phyloP scores from a whole-genome alignment of 2,888 invertebrate genomes.

The Cepaea hortensis region DNA sequence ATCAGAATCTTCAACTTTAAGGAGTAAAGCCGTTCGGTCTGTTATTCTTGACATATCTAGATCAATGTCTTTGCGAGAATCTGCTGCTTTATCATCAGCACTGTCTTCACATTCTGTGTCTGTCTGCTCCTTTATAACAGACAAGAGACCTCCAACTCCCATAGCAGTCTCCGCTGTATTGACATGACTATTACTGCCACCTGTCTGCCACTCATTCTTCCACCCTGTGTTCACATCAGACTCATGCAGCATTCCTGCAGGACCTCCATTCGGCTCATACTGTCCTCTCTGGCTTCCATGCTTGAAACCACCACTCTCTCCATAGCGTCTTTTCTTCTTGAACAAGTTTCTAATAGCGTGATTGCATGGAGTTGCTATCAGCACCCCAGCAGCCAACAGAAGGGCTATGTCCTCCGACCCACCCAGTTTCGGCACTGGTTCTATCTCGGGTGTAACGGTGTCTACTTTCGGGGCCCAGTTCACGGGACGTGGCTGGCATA shows the following conservation, averaged over 20 bases:
- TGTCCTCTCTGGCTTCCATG: slow-evolving; percentile 12
- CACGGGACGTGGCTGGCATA: slow-evolving; percentile 77
- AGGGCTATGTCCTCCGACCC: slow-evolving; percentile 71
- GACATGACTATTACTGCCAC: neutral
- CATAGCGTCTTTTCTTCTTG: slow-evolving; percentile 38
- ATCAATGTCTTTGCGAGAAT: neutral
- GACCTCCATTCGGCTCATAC: slow-evolving; percentile 34
- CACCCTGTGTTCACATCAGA: slow-evolving; percentile 38
- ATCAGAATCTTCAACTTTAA: neutral
- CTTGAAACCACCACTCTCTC: neutral
- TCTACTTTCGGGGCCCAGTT: slow-evolving; percentile 52
- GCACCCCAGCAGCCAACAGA: slow-evolving; percentile 77
- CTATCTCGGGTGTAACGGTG: slow-evolving; percentile 44
- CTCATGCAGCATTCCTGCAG: slow-evolving; percentile 41
- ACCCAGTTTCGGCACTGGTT: slow-evolving; percentile 59
- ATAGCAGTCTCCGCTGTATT: slow-evolving; percentile 12
- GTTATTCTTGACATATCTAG: slow-evolving; percentile 8
- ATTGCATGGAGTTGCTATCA: slow-evolving; percentile 73
- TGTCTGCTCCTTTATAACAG: slow-evolving; percentile 23
- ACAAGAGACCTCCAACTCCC: neutral
- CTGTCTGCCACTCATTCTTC: slow-evolving; percentile 15
- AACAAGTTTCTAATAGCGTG: slow-evolving; percentile 63
- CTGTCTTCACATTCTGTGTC: slow-evolving; percentile 34
- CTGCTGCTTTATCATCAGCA: neutral
- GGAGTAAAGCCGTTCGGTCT: slow-evolving; percentile 21